Base-by-base conservation (phyloP, 2,888 invertebrate species). In the Psylliodes chrysocephalus region DNA sequence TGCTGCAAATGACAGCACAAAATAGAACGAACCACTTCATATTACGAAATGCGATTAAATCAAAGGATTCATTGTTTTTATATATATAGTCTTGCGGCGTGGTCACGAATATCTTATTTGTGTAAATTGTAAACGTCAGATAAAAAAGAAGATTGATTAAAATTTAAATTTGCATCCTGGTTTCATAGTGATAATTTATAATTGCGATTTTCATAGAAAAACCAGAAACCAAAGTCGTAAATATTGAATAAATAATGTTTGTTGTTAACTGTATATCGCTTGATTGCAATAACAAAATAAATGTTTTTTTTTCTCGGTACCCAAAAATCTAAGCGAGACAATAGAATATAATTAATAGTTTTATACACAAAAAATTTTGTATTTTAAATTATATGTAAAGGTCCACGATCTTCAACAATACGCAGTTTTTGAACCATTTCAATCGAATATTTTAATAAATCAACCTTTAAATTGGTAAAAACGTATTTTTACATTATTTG, bases 21-120 rank as follows among this genome's bases (percentile, higher is more conserved):
- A 59, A 25, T 5, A 47, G 25, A 12, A 38, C 25, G 14, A 63
- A 69, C 72, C 70, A 70, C 71, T 57, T 69, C 71, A 73, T 73
- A 10, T 42, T 57, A 25, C 35, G 25, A 44, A 63, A 35, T 67
- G 65, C 30, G n/a, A 25, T 18, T 7, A 49, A 25, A 49, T 22
- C 15, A 38, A 42, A 8, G 18, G n/a, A 28, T 22, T 22, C 14
- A 25, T 44, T 51, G 64, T 60, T 69, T 69, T 65, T 69, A 69
- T n/a, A n/a, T n/a, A n/a, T n/a, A n/a, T 69, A 69, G 63, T 57
- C 40, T 63, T 42, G 35, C 18, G 54, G 52, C 63, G 44, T 30
- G 54, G 60, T 68, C 68, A 68, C 65, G 68, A 63, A 22, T 28
- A 5, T 8, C 15, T 51, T 15, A n/a, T 22, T 68, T 68, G 56